These are phyloP conservation scores for Tamandua tetradactyla DNA, from an alignment of 2,797 vertebrate genomes.

Conservation along the genomic window DNA sequence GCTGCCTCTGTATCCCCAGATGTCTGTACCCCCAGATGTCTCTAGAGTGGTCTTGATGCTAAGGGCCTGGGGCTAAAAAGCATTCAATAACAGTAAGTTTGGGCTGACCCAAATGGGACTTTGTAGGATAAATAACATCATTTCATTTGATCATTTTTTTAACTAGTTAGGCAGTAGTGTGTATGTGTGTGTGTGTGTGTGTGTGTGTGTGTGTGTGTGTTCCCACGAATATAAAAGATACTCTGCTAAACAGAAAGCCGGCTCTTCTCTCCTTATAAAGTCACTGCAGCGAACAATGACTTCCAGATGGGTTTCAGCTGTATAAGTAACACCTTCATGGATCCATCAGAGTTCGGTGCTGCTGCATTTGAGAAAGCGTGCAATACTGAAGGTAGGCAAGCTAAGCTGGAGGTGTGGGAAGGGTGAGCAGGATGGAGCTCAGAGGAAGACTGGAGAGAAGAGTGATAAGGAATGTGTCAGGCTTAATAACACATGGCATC, in stretches of 20 bases:
- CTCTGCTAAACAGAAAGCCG: conserved; percentile 10
- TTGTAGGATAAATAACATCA: not conserved
- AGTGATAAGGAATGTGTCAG: not conserved
- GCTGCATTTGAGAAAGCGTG: not conserved
- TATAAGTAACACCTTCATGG: not conserved
- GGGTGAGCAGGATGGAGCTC: too few relatives aligned
- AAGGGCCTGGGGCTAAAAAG: not conserved
- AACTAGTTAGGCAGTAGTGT: not conserved
- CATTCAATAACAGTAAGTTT: conserved; percentile 2
- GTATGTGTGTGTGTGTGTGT: not conserved
- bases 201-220: too few relatives aligned
- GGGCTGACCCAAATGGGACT: not conserved
- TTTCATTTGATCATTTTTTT: conserved; percentile 18
- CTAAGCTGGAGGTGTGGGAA: not conserved
- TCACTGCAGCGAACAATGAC: not conserved
- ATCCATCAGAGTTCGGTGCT: not conserved
- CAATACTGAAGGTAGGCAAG: conserved; percentile 4
- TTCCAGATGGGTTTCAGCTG: not conserved
- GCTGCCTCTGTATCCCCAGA: not conserved
- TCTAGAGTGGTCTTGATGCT: not conserved
- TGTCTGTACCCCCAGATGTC: too few relatives aligned
- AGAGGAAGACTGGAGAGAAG: not conserved
- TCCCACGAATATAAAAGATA: too few relatives aligned
- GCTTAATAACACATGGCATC: not conserved
- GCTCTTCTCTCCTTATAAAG: not conserved